These are phyloP conservation scores for Malthinus seriepunctatus DNA, from an alignment of 2,888 invertebrate species.

Conservation along the genomic window DNA sequence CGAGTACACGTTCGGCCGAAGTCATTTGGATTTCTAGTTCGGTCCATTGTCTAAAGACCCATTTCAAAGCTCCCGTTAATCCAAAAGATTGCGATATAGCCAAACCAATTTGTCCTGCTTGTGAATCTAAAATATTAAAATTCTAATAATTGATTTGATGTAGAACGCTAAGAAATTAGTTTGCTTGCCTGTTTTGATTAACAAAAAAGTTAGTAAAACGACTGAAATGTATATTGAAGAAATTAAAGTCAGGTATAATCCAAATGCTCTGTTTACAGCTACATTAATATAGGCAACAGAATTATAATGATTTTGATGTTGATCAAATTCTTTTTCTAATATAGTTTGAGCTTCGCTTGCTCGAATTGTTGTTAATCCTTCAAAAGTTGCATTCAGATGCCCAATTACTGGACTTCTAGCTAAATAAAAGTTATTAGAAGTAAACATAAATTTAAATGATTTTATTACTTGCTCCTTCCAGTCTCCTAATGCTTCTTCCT, in stretches of 20 bases:
- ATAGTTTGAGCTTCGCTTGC: too few species aligned
- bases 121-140: constrained; percentile 49
- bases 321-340: too few species aligned
- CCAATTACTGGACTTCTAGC: too few species aligned
- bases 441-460: constrained; percentile 31
- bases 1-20: constrained; percentile 82
- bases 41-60: constrained; percentile 79
- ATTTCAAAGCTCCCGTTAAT: constrained; percentile 68
- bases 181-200: neutral
- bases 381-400: neutral
- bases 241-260: neutral
- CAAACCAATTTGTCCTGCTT: constrained; percentile 76
- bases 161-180: too few species aligned
- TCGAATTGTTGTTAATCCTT: too few species aligned
- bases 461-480: constrained; percentile 67
- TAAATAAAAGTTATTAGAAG: neutral
- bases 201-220: neutral
- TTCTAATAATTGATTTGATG: too few species aligned
- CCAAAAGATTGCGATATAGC: constrained; percentile 81
- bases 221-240: neutral
- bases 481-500: constrained; percentile 73
- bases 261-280: constrained; percentile 36
- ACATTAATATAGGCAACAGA: too few species aligned
- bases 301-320: too few species aligned
- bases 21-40: constrained; percentile 86